Base-by-base conservation (phyloP, 2,797 vertebrate genomes). In the Malurus splendens region DNA sequence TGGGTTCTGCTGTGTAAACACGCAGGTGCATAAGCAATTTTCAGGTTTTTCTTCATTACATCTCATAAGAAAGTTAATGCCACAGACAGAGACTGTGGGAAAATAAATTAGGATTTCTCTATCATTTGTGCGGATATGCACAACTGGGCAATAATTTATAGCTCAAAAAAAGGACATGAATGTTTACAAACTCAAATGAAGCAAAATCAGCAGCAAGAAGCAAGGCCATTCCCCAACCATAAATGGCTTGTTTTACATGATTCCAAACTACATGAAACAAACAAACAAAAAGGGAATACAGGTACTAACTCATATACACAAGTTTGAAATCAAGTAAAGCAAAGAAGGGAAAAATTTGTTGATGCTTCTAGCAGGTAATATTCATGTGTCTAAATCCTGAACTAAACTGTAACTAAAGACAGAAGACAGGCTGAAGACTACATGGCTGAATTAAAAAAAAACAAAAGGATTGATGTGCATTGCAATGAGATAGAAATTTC, bases 1-100 rank as follows among this genome's bases (percentile, higher is more conserved):
- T 91, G 87, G 90, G 90, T 90, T 94, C 93, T 84, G 93, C 92
- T 90, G 86, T 76, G 93, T 93, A 90, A 90, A 94, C 92, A 94
- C 8, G 9, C 78, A 94, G 83, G 65, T 94, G 82, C 88, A 82
- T 92, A 92, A 86, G 82, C 75, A 87, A 50, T 80, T 87, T 89
- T 94, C 94, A 85, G 85, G 62, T 94, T 95, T 89, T 89, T 94
- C 85, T 92, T 92, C 93, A 90, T 91, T 94, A 93, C 86, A 78
- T 94, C 59, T 94, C 71, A 61, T 85, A 87, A 82, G 75, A 71
- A 94, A 94, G 52, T 70, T 86, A 95, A 86, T 51, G 85, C 85
- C 87, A 94, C 89, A 95, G 90, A 67, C 0, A 74, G 73, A 93
- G 39, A 89, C 82, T 79, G 80, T 65, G 56, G 87, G 91, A 70